phyloP scores from a whole-genome alignment of 2,888 invertebrate species.

The Scelioninae gen. 1 region DNA sequence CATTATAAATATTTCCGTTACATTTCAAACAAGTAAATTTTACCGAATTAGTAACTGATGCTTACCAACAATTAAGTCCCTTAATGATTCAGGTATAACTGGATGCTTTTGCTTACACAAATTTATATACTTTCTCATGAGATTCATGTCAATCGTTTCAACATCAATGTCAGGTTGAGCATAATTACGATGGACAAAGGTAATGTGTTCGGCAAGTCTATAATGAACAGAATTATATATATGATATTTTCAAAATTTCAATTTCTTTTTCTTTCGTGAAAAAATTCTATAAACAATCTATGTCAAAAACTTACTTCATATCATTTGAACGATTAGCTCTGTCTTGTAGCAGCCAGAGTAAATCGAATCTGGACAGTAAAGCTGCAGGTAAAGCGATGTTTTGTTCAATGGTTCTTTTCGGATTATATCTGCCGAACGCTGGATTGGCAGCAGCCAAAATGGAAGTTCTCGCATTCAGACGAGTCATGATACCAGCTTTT shows the following conservation, averaged over 20 bases:
- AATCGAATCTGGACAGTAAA: slow-evolving; percentile 96
- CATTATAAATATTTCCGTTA: no score
- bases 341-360: slow-evolving; percentile 97
- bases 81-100: slow-evolving; percentile 92
- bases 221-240: slow-evolving; percentile 24
- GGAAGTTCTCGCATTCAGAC: slow-evolving; percentile 97
- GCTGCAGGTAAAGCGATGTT: slow-evolving; percentile 99
- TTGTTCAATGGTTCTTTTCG: slow-evolving; percentile 96
- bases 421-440: slow-evolving; percentile 98
- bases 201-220: slow-evolving; percentile 97
- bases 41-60: no score
- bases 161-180: slow-evolving; percentile 91
- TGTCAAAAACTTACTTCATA: no score
- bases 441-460: slow-evolving; percentile 99
- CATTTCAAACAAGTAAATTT: background rate
- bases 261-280: no score
- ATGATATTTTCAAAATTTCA: no score
- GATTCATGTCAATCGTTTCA: slow-evolving; percentile 94
- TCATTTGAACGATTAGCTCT: slow-evolving; percentile 88
- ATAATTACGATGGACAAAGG: slow-evolving; percentile 97
- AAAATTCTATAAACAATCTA: no score
- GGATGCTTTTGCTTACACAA: slow-evolving; percentile 96
- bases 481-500: slow-evolving; percentile 99
- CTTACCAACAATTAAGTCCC: slow-evolving; percentile 93
- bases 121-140: slow-evolving; percentile 96